phyloP scores from a whole-genome alignment of 2,888 invertebrate species.

The Euphydryas editha region DNA sequence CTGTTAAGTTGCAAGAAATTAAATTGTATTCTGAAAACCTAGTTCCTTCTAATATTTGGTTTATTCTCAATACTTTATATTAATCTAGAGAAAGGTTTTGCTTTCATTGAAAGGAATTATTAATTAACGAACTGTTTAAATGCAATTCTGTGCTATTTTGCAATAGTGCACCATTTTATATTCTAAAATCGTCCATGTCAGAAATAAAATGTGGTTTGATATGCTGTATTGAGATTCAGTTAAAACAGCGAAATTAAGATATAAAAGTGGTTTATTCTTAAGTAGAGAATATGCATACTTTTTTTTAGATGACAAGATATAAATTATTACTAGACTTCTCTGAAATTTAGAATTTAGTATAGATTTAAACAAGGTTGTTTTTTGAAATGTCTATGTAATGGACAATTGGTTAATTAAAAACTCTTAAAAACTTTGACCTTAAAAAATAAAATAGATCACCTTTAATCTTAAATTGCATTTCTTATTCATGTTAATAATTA shows the following conservation, averaged over 20 bases:
- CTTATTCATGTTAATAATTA: no score
- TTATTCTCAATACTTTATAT: slow-evolving; percentile 16
- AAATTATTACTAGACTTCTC: background rate
- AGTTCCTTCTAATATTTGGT: slow-evolving; percentile 26
- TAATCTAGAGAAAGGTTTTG: slow-evolving; percentile 8
- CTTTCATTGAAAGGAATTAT: slow-evolving; percentile 6
- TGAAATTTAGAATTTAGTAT: background rate
- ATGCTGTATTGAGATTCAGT: background rate
- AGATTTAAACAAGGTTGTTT: no score
- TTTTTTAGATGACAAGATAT: no score
- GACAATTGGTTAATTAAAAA: no score
- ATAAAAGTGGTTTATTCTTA: background rate
- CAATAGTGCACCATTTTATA: background rate
- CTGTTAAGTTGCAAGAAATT: slow-evolving; percentile 10
- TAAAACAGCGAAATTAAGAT: background rate
- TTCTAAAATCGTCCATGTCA: background rate
- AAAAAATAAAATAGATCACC: no score
- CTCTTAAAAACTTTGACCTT: no score
- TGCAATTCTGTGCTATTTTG: background rate
- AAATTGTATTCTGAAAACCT: slow-evolving; percentile 13
- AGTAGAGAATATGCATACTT: background rate
- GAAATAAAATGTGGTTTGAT: background rate
- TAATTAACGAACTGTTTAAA: background rate
- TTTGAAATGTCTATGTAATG: no score
- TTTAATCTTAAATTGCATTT: no score